Base-by-base conservation (phyloP, 2,888 invertebrate species). In the Leucania comma region DNA sequence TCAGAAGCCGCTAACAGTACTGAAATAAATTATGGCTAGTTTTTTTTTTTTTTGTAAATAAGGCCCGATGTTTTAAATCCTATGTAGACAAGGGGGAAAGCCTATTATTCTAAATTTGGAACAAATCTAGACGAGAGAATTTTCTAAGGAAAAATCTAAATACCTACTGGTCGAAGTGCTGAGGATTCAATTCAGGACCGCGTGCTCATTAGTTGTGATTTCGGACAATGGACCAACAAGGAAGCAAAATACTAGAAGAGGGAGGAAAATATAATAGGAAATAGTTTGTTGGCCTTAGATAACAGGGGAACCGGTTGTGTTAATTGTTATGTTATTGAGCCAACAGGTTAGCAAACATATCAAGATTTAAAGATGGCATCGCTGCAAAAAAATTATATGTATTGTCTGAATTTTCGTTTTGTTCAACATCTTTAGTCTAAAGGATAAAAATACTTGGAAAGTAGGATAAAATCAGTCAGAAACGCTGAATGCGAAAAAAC, bases 221-320 rank as follows among this genome's bases (percentile, higher is more conserved):
- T 26, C 6, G 9, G 20, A 35, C 35, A 22, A 22, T 22, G 3
- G 14, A 57, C 14, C 71, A 20, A 48, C 38, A 6, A 32, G 22
- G 14, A 3, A 32, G 9, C 9, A 35, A 66, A 35, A 35, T 26
- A 8, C 17, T 51, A 50, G 29, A 56, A 56, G 9, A 26, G 24
- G 24, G 3, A 24, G 42, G 8, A 69, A 26, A 26, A 46, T 26
- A 35, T 51, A 20, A 0, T 51, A 53, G n/a, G 22, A 58, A 38
- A 58, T 32, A 35, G 26, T 58, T 48, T 48, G 12, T 12, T 69
- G 42, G 17, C 14, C 17, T 26, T 35, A n/a, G 17, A 42, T 38
- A 73, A 38, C 50, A 17, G 50, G n/a, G 29, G 42, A 73, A 73
- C 64, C 24, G 24, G 73, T 42, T 51, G 54, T n/a, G 17, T 24